Conservation (phyloP, 2,113 vertebrate genomes). For the Onychorhynchus coronatus region DNA sequence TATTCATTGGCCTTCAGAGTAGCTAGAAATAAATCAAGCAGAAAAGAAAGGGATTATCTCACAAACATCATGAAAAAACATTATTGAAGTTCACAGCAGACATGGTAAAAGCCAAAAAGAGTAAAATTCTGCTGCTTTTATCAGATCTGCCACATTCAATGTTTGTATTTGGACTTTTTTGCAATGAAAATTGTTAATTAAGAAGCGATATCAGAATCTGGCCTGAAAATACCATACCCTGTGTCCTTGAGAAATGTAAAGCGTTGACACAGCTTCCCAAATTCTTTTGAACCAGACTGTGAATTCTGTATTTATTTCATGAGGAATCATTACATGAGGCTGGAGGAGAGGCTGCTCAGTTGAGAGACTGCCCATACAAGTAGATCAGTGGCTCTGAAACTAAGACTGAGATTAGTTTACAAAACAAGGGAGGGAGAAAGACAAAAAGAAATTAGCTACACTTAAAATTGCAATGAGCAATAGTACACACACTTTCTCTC, state of each 20-base stretch:
- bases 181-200: background rate
- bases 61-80: conserved; percentile 5
- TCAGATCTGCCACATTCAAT: background rate
- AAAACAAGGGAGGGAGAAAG: background rate
- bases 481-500: background rate
- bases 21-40: conserved; percentile 57
- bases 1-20: conserved; percentile 47
- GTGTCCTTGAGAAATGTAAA: background rate
- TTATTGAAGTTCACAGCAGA: background rate
- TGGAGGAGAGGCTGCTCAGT: background rate
- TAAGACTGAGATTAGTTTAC: background rate
- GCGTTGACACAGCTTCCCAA: background rate
- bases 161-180: background rate
- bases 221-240: background rate
- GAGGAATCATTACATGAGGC: background rate
- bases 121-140: background rate
- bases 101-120: background rate
- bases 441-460: background rate
- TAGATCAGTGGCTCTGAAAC: background rate
- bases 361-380: background rate
- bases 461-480: background rate
- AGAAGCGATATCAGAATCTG: background rate
- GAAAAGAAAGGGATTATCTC: conserved; percentile 25
- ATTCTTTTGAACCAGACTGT: background rate
- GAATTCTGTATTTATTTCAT: background rate